Base-by-base conservation (phyloP, 1,140 invertebrate species). In the Druon quercuslanigerum region DNA sequence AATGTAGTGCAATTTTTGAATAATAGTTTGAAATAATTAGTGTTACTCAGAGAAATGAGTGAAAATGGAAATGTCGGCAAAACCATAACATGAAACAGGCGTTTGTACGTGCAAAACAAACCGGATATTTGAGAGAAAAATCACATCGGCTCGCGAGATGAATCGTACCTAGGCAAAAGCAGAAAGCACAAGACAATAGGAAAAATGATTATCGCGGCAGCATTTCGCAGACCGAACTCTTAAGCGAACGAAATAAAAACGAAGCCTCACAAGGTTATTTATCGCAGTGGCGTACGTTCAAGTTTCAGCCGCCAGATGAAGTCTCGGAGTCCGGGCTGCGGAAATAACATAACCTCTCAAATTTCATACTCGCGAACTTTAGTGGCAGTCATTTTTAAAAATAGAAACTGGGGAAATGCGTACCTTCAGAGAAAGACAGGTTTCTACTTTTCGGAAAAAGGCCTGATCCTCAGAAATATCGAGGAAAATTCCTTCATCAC, bases 401-500 rank as follows among this genome's bases (percentile, higher is more conserved):
- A 46, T 46, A 46, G 16, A 54, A 54, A 19, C 0, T 17, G 16
- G 17, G 17, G 2, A 25, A 13, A 7, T 33, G 74, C 51, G 46
- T 86, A 91, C 90, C 88, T 90, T 88, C 0, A 74, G 46, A 1
- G 87, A 80, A 5, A 88, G 76, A 60, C 88, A 90, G 7, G 78
- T 86, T 46, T 89, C 80, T 4, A 90, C 77, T 79, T 85, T 89
- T 19, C 71, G 78, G 46, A 74, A 71, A 71, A 84, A 83, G 6
- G 85, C 77, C 12, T 75, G 71, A 33, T 85, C 82, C 13, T 82
- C 13, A 56, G 86, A 82, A 50, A 91, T 77, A 71, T 91, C 87
- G 51, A 91, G 72, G 54, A 90, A 87, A n/a, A 90, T 79, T 33
- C 90, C 89, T 74, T 91, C 90, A 56, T 91, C 85, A 70, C 84